Evolutionary conservation across 2,113 vertebrate genomes (phyloP).

Genomic region (Hypomesus transpacificus): DNA sequence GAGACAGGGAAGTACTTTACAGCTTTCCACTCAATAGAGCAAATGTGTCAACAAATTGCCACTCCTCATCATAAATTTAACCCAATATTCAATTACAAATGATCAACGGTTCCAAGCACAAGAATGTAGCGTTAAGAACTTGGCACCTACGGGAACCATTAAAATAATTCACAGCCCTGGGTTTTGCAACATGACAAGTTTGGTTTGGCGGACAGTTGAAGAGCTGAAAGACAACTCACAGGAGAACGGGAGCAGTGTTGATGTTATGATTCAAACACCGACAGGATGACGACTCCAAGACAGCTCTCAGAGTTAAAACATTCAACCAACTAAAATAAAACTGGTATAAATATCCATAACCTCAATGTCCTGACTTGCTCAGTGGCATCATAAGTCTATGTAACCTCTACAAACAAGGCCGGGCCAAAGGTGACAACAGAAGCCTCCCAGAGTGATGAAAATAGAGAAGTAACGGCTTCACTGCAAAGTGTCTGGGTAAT

Average conservation of each 20-base stretch:
- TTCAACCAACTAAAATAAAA: slow-evolving; percentile 19
- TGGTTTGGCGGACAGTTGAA: slow-evolving; percentile 12
- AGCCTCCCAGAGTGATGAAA: neutral
- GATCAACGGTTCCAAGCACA: slow-evolving; percentile 14
- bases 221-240: slow-evolving; percentile 20
- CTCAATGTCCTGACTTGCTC: neutral
- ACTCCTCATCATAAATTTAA: slow-evolving; percentile 34
- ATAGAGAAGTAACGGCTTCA: neutral
- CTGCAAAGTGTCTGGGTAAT: neutral
- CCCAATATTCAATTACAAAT: slow-evolving; percentile 26
- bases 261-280: slow-evolving; percentile 21
- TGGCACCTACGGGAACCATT: slow-evolving; percentile 16
- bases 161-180: slow-evolving; percentile 27
- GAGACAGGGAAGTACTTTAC: slow-evolving; percentile 13
- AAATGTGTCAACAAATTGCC: slow-evolving; percentile 42
- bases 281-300: slow-evolving; percentile 9
- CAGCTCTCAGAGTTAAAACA: neutral
- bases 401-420: slow-evolving; percentile 7
- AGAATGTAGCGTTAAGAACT: slow-evolving; percentile 16
- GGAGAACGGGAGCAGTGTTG: slow-evolving; percentile 7
- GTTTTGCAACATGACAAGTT: slow-evolving; percentile 35
- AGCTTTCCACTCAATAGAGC: slow-evolving; percentile 22
- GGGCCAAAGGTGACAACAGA: neutral
- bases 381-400: neutral
- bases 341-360: slow-evolving; percentile 7